Base-by-base conservation (phyloP, 2,797 vertebrate genomes). In the Lophius americanus region DNA sequence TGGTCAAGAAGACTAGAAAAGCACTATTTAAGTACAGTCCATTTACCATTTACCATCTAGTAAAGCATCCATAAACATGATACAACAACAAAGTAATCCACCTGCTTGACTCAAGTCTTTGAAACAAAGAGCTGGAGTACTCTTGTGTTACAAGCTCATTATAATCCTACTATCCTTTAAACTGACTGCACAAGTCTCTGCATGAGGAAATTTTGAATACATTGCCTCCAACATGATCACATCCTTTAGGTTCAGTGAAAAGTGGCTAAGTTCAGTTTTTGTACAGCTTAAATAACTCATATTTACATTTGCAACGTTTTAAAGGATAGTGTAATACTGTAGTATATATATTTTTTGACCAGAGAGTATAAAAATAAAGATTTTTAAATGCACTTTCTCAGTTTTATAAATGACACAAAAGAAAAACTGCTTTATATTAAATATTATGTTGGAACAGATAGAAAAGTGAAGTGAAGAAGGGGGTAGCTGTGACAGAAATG, bases 101-200 rank as follows among this genome's bases (percentile, higher is more conserved):
- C 51, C 60, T 63, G 51, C 52, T 64, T 88, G 82, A 86, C 67
- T 82, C 82, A 69, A 75, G 52, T 44, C 23, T 58, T 73, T 37
- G 2, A 37, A 44, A 32, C 59, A 72, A 49, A 55, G 36, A 50
- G 54, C 39, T 35, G 9, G 63, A 56, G 14, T 14, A 32, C 62
- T 64, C 38, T 36, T 1, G 2, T 65, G 57, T 63, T 55, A 51
- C 64, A 51, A 70, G 78, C 67, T 81, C 75, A 72, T 66, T 70
- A 72, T 85, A 77, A 85, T 84, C 83, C 71, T 53, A 14, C 51
- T 44, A 0, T 57, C 35, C 14, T 9, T 55, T 12, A 63, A n/a
- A 65, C 12, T 55, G 51, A 44, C 38, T 51, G 46, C 47, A 23
- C 23, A 35, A 63, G 48, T 41, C 49, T 58, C 14, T 55, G 23